Evolutionary conservation across 2,797 vertebrate genomes (phyloP).

Genomic region (Coregonus ussuriensis): DNA sequence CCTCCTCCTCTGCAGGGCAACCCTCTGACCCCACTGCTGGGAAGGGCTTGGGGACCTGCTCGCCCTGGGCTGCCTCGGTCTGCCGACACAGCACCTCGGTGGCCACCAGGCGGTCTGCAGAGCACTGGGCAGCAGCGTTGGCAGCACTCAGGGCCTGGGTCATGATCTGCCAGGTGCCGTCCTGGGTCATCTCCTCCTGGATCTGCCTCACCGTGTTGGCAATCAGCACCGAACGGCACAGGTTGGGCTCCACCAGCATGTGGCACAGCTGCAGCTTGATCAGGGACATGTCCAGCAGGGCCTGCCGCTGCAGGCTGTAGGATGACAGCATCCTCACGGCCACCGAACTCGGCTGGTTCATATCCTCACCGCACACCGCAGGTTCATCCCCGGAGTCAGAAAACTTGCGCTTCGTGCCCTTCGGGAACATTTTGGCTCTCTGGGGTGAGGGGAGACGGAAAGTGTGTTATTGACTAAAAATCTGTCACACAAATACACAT

Average conservation of each 20-base stretch:
- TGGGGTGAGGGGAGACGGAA: slow-evolving; percentile 53
- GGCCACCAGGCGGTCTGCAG: slow-evolving; percentile 79
- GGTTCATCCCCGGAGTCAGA: slow-evolving; percentile 82
- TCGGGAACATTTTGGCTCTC: slow-evolving; percentile 87
- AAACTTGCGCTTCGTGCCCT: slow-evolving; percentile 95
- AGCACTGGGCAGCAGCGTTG: slow-evolving; percentile 61
- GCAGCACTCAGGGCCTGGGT: slow-evolving; percentile 70
- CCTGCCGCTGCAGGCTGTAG: slow-evolving; percentile 93
- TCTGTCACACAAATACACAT: slow-evolving; percentile 45
- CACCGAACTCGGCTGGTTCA: slow-evolving; percentile 67
- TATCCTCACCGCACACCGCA: slow-evolving; percentile 71
- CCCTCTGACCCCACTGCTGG: slow-evolving; percentile 57
- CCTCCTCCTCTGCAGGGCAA: slow-evolving; percentile 73
- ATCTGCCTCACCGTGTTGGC: slow-evolving; percentile 98
- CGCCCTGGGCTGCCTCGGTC: slow-evolving; percentile 70
- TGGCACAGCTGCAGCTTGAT: slow-evolving; percentile 98
- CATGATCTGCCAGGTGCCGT: slow-evolving; percentile 84
- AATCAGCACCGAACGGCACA: slow-evolving; percentile 96
- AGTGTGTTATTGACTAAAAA: slow-evolving; percentile 57
- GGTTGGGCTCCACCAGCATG: slow-evolving; percentile 95
- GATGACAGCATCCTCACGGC: slow-evolving; percentile 72
- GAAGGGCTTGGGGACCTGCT: slow-evolving; percentile 72
- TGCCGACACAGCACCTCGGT: slow-evolving; percentile 82
- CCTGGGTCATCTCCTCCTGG: slow-evolving; percentile 96
- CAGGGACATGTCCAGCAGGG: slow-evolving; percentile 95